Evolutionary conservation across 2,797 vertebrate species (phyloP).

Genomic region (Cynodonichthys magdalenae): DNA sequence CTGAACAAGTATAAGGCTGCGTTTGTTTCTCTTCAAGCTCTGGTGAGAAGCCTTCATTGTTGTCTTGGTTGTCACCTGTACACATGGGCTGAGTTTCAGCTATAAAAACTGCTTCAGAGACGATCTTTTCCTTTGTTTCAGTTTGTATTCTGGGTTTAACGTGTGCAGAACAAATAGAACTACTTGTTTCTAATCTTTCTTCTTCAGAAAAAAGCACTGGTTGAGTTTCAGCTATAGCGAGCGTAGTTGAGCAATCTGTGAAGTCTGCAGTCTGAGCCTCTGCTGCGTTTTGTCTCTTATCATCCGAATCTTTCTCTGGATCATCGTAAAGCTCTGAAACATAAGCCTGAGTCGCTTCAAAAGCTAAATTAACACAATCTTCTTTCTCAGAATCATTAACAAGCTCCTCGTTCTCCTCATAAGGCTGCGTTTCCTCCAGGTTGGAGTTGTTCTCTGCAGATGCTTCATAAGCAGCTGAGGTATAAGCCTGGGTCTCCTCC

Average conservation of each 20-base stretch:
- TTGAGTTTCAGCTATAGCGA: slow-evolving; percentile 62
- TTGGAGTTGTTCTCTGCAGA: slow-evolving; percentile 42
- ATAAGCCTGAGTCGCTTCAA: slow-evolving; percentile 75
- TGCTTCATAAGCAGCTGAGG: slow-evolving; percentile 7
- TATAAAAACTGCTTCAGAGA: slow-evolving; percentile 8
- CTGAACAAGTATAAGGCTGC: slow-evolving; percentile 6
- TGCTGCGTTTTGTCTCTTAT: slow-evolving; percentile 21
- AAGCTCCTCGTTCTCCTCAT: slow-evolving; percentile 24
- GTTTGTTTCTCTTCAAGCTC: slow-evolving; percentile 30
- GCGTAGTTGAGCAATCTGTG: slow-evolving; percentile 7
- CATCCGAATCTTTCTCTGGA: slow-evolving; percentile 39
- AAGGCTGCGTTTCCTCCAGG: slow-evolving; percentile 60
- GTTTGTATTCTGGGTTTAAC: slow-evolving; percentile 8
- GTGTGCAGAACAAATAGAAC: slow-evolving; percentile 5
- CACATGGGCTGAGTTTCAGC: slow-evolving; percentile 56
- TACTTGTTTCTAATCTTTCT: slow-evolving; percentile 26
- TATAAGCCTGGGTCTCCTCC: slow-evolving; percentile 55
- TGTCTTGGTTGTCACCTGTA: slow-evolving; percentile 35
- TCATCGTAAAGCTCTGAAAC: slow-evolving; percentile 26
- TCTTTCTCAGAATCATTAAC: slow-evolving; percentile 14
- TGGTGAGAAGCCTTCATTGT: slow-evolving; percentile 18
- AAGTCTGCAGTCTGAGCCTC: slow-evolving; percentile 48
- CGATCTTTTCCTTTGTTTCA: slow-evolving; percentile 15
- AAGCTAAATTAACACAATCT: slow-evolving; percentile 45
- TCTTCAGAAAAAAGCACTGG: slow-evolving; percentile 44